Evolutionary conservation across 2,797 vertebrate species (phyloP).

Genomic region (Urosaurus nigricauda): DNA sequence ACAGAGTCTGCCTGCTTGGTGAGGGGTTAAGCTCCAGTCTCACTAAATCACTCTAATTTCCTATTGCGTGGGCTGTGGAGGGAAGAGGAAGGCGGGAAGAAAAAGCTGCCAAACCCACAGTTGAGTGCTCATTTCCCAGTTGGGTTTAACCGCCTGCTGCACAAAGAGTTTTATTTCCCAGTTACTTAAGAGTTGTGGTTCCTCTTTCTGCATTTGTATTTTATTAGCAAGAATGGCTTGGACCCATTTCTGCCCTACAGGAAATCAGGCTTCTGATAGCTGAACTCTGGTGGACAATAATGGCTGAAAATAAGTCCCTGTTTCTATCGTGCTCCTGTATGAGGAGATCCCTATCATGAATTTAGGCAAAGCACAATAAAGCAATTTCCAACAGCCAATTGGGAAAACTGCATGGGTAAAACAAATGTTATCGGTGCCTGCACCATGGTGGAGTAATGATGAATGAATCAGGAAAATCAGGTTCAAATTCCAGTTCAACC

Average conservation of each 20-base stretch:
- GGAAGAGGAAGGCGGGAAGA: constrained; percentile 41
- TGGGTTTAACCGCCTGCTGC: constrained; percentile 31
- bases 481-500: background rate
- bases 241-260: background rate
- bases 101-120: constrained; percentile 48
- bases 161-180: constrained; percentile 9
- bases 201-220: background rate
- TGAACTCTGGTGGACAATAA: background rate
- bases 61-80: constrained; percentile 46
- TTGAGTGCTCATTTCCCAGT: background rate
- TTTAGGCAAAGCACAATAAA: background rate
- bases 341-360: background rate
- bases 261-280: background rate
- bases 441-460: background rate
- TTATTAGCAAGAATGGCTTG: background rate
- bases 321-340: background rate
- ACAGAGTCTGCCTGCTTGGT: constrained; percentile 35
- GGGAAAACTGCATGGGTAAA: background rate
- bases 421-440: background rate
- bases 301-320: background rate
- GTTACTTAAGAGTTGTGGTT: constrained; percentile 10
- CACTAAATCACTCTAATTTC: constrained; percentile 61
- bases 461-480: background rate
- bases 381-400: background rate
- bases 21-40: constrained; percentile 63